Conservation (phyloP, 2,797 vertebrate species). For the Onychomys leucogaster region DNA sequence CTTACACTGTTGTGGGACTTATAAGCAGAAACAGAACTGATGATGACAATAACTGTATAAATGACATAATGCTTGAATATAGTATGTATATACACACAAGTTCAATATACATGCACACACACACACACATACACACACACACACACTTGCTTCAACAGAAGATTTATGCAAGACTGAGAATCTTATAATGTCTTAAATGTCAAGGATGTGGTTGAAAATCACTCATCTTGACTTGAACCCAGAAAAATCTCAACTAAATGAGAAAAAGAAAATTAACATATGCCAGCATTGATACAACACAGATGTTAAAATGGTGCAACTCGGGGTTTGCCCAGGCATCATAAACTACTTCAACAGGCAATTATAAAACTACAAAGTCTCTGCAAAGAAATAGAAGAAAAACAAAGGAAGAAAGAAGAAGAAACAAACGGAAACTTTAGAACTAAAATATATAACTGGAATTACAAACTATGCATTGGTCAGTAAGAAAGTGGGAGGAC, state of each 20-base stretch:
- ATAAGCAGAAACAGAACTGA: slow-evolving; percentile 13
- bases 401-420: not conserved
- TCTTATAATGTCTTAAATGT: not conserved
- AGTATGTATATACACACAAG: not conserved
- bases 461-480: not conserved
- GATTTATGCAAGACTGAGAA: slow-evolving; percentile 12
- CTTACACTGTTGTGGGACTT: not conserved
- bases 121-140: not conserved
- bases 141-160: not conserved
- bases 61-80: not conserved
- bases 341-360: not conserved
- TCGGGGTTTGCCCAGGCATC: not conserved
- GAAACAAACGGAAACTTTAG: slow-evolving; percentile 2
- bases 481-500: not conserved
- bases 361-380: not conserved
- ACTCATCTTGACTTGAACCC: not conserved
- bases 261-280: slow-evolving; percentile 30
- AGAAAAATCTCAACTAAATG: slow-evolving; percentile 32
- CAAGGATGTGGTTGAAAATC: slow-evolving; percentile 40
- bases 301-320: slow-evolving; percentile 35
- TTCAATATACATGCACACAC: not conserved
- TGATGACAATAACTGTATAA: not conserved
- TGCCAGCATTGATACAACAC: not conserved
- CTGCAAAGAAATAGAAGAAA: slow-evolving; percentile 14
- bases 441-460: not conserved